Evolutionary conservation across 1,140 invertebrate species (phyloP), one percentile per base, ranked within the genome.

Genomic region (Drosophila mayri): DNA sequence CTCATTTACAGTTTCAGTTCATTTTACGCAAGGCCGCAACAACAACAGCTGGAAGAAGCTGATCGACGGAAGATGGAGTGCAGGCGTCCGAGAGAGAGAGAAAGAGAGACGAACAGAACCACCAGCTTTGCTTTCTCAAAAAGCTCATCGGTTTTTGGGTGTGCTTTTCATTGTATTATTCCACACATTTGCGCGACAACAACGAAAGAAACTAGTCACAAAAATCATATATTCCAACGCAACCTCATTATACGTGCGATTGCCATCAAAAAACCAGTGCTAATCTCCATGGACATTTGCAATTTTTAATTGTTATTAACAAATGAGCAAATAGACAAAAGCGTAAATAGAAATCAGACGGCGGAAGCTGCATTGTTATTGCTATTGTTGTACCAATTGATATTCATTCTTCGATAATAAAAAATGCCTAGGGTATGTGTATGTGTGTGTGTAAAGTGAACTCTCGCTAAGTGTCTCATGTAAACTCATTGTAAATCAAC

Each of bases 401-500:
- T 76, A 79, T 87, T 86, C 60, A 44, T 49, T 68, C 37, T 65
- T 58, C 62, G 46, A 32, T 14, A 64, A 50, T 50, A 50, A 50
- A 61, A 84, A 68, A 88, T 88, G 85, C 84, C 85, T 18, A 88
- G 81, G 84, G 84, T 90, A 83, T 60, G 83, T 86, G 46, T 74
- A 43, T 57, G 46, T 59, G 60, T 59, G 60, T 49, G 52, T 54
- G 64, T 59, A 43, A 49, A 41, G 76, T 65, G 52, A 50, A 30
- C 38, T 66, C 32, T 41, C 38, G 50, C 49, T 47, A n/a, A 44
- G 18, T 63, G 61, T 49, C 35, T 74, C 44, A 30, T 38, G 35
- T 38, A 54, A 22, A 54, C 65, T 68, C 61, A 70, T 68, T 57
- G 10, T 38, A 35, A 49, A 43, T n/a, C 41, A 62, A 72, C 50